These are phyloP conservation scores for Lacerta agilis DNA, from an alignment of 2,797 vertebrate genomes.

Conservation along the genomic window DNA sequence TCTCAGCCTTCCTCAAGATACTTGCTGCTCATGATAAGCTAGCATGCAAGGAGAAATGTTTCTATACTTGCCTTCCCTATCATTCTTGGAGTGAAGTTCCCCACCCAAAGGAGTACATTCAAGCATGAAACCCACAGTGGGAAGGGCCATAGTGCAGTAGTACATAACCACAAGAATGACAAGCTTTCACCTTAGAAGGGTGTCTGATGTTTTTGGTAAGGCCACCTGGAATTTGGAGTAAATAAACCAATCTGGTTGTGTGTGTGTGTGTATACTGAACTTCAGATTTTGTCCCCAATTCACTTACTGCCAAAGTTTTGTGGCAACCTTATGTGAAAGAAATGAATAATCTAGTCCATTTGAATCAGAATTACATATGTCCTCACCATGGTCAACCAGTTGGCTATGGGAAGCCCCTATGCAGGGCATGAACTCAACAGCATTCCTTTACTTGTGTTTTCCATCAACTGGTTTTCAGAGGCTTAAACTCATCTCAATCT, in stretches of 20 bases:
- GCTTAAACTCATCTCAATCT: slow-evolving; percentile 27
- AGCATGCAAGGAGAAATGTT: neutral
- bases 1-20: no score
- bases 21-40: neutral
- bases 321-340: no score
- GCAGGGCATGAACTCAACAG: no score
- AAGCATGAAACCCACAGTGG: neutral
- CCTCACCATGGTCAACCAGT: no score
- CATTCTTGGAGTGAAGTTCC: neutral
- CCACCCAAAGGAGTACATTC: neutral
- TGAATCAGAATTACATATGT: no score
- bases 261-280: accelerated
- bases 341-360: no score
- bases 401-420: no score
- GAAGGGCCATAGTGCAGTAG: no score
- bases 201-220: neutral
- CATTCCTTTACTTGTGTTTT: no score
- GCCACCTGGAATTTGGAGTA: neutral
- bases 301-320: neutral
- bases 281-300: neutral
- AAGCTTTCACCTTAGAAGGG: neutral
- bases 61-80: neutral
- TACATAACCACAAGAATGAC: no score
- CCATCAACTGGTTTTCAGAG: neutral
- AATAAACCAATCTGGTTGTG: neutral